These are phyloP conservation scores for Hypercompe scribonia DNA, from an alignment of 2,888 invertebrate species.

Conservation along the genomic window DNA sequence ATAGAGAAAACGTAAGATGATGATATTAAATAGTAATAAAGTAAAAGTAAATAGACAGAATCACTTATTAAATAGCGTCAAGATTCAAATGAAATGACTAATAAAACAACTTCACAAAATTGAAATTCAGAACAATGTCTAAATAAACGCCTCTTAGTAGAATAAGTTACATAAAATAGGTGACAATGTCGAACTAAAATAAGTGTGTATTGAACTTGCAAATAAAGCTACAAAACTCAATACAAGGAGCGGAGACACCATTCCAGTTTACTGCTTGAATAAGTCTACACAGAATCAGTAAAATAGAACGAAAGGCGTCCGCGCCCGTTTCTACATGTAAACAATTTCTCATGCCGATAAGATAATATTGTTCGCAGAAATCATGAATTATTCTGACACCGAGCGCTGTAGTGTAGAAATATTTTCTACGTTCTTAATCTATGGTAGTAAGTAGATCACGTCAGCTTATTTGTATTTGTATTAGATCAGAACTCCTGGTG, in stretches of 20 bases:
- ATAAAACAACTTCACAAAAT: background rate
- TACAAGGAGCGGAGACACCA: conserved; percentile 60
- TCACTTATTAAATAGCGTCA: background rate
- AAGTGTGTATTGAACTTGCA: conserved; percentile 55
- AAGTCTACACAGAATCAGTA: conserved; percentile 64
- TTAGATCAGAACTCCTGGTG: conserved; percentile 79
- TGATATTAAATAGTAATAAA: no score
- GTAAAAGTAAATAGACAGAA: background rate
- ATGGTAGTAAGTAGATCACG: conserved; percentile 84
- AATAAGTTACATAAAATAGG: conserved; percentile 35
- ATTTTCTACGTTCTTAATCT: conserved; percentile 77
- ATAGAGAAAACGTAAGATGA: background rate
- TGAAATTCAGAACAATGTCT: background rate
- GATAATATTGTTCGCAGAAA: conserved; percentile 68
- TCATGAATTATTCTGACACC: conserved; percentile 70
- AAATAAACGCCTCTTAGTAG: conserved; percentile 15
- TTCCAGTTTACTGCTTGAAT: conserved; percentile 58
- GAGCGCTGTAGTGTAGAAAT: conserved; percentile 66
- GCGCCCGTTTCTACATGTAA: conserved; percentile 66
- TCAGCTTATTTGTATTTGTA: conserved; percentile 85
- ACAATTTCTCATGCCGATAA: conserved; percentile 77
- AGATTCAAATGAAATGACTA: background rate
- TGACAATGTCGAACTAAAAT: conserved; percentile 50
- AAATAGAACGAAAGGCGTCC: conserved; percentile 67
- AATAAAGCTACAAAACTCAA: conserved; percentile 63